phyloP scores from a whole-genome alignment of 2,797 vertebrate species.

The Eulemur coronatus region DNA sequence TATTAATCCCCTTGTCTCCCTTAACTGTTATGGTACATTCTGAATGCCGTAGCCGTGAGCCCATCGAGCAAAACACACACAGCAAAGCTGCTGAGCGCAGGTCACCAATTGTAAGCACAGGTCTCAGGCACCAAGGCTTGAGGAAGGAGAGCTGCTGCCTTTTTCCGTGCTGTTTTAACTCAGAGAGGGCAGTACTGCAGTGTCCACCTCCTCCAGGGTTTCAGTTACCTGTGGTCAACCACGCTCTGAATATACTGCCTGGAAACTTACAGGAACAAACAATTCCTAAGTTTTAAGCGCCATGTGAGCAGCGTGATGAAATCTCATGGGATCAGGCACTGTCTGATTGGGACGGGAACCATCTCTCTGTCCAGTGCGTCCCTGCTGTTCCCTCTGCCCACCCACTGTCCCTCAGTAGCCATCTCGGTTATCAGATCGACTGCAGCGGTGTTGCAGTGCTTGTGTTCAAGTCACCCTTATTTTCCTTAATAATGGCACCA shows the following conservation, averaged over 20 bases:
- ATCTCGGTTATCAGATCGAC: background rate
- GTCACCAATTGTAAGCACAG: background rate
- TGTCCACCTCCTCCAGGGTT: background rate
- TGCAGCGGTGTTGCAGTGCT: background rate
- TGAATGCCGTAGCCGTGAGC: background rate
- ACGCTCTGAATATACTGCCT: background rate
- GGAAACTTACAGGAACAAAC: background rate
- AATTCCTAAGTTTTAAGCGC: background rate
- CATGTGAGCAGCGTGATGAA: background rate
- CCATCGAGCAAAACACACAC: background rate
- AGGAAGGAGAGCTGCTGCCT: background rate
- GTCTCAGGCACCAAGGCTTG: background rate
- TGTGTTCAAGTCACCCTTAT: background rate
- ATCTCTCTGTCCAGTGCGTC: background rate
- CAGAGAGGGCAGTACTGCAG: background rate
- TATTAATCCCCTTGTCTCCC: conserved; percentile 56
- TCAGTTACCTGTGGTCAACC: background rate
- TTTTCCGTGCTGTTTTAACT: background rate
- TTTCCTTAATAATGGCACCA: background rate
- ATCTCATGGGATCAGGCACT: background rate
- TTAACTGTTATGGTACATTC: conserved; percentile 47
- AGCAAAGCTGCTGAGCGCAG: background rate
- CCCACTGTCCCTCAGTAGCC: background rate
- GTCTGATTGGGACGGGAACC: background rate
- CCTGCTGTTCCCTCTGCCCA: background rate